Base-by-base conservation (phyloP, 2,113 vertebrate species). In the Malurus melanocephalus region DNA sequence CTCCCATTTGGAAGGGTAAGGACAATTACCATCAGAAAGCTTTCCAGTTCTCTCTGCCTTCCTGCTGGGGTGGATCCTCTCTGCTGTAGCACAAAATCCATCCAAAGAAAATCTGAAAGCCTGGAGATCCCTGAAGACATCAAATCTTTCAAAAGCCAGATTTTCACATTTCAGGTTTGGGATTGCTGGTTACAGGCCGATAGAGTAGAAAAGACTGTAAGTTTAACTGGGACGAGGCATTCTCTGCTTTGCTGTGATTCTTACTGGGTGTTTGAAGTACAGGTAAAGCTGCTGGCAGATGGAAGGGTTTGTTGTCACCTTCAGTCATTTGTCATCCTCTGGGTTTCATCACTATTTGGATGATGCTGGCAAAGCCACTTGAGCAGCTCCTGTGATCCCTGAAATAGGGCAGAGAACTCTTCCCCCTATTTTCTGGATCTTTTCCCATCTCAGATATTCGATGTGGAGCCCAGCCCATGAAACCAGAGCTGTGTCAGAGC, bases 381-480 rank as follows among this genome's bases (percentile, higher is more conserved):
- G 14, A 20, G 16, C 33, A n/a, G 13, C n/a, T 62, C 32, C 27
- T 75, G 51, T 28, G 46, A 32, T 32, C 16, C 23, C 33, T 21
- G 11, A 16, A 35, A 30, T 61, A 51, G 26, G 23, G 6, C n/a
- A 75, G 21, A 43, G 53, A 49, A 8, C 17, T 49, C 40, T 76
- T 11, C 38, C 53, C 62, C 22, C 12, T 8, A 1, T 23, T 43
- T 13, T 19, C 4, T 8, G 38, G 28, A 33, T 62, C 6, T 43
- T 9, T 73, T 90, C 73, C 14, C 45, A 85, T 0, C n/a, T 45
- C 45, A 45, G 28, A 17, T 6, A 53, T 85, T 76, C 42, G 38
- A 10, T 9, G 2, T 64, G n/a, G 43, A 2, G 30, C 33, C 19
- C 2, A 52, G 10, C 19, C 38, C 17, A 3, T 3, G 3, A 9